These are phyloP conservation scores for Oncorhynchus masou DNA, from an alignment of 2,113 vertebrate species.

Conservation along the genomic window DNA sequence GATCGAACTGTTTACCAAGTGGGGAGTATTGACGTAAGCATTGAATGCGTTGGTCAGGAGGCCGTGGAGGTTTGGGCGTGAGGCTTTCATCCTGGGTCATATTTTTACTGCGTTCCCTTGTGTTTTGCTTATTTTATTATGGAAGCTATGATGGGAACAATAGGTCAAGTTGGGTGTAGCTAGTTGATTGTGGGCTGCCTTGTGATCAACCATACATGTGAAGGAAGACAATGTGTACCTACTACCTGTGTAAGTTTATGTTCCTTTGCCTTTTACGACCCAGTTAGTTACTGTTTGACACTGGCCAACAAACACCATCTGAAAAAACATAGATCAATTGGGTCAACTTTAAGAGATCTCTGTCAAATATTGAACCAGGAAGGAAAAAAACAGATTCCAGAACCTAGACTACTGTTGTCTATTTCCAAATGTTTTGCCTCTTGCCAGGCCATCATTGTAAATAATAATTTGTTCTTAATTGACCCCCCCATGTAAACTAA, in stretches of 20 bases:
- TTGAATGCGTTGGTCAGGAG: too few relatives aligned
- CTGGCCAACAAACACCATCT: not conserved
- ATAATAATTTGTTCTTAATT: not conserved
- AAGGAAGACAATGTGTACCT: not conserved
- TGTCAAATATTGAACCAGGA: not conserved
- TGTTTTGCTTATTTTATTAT: not conserved
- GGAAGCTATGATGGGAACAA: not conserved
- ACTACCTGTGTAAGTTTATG: not conserved
- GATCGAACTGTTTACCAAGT: too few relatives aligned
- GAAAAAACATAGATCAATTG: too few relatives aligned
- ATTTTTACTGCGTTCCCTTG: too few relatives aligned
- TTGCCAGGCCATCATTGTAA: not conserved
- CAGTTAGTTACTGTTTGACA: not conserved
- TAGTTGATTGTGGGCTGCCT: not conserved
- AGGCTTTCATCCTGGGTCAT: too few relatives aligned
- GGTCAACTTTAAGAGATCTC: not conserved
- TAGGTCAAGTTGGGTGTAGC: not conserved
- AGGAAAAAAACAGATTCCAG: not conserved
- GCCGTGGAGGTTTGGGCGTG: too few relatives aligned
- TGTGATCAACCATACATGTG: constrained; percentile 11
- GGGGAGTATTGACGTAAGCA: too few relatives aligned
- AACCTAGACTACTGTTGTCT: not conserved
- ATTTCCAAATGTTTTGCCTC: not conserved
- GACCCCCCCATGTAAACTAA: not conserved
- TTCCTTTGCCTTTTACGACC: not conserved